These are phyloP conservation scores for Phylloscopus collybita DNA, from an alignment of 2,797 vertebrate species.

Conservation along the genomic window DNA sequence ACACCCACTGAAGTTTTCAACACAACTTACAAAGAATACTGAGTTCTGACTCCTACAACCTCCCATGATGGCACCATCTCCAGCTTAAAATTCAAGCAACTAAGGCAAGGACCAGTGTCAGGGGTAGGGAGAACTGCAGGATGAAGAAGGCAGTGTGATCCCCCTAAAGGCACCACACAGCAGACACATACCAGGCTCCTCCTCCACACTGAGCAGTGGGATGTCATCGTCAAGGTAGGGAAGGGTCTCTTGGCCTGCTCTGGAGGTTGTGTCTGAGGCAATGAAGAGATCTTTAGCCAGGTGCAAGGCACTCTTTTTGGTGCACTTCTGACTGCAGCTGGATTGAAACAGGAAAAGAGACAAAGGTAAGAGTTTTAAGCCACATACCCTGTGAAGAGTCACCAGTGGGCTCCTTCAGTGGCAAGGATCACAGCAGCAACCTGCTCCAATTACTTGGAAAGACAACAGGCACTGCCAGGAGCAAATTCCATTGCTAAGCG, in stretches of 20 bases:
- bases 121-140: background rate
- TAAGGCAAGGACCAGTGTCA: background rate
- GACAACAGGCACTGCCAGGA: background rate
- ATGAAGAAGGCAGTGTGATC: background rate
- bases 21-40: background rate
- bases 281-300: slow-evolving; percentile 72
- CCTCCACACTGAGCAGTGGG: slow-evolving; percentile 89
- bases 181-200: slow-evolving; percentile 85
- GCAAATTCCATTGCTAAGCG: background rate
- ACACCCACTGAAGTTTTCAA: background rate
- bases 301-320: slow-evolving; percentile 68
- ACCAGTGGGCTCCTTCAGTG: background rate
- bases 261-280: background rate
- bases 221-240: slow-evolving; percentile 97
- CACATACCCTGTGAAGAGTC: background rate
- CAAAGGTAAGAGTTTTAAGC: slow-evolving; percentile 45
- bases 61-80: background rate
- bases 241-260: slow-evolving; percentile 78
- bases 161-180: background rate
- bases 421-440: background rate
- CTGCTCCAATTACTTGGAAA: background rate
- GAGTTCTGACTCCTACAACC: background rate
- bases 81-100: background rate
- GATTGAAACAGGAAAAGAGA: background rate
- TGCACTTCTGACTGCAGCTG: slow-evolving; percentile 79